These are phyloP conservation scores for Salticus scenicus DNA, from an alignment of 2,888 invertebrate genomes.

Conservation along the genomic window DNA sequence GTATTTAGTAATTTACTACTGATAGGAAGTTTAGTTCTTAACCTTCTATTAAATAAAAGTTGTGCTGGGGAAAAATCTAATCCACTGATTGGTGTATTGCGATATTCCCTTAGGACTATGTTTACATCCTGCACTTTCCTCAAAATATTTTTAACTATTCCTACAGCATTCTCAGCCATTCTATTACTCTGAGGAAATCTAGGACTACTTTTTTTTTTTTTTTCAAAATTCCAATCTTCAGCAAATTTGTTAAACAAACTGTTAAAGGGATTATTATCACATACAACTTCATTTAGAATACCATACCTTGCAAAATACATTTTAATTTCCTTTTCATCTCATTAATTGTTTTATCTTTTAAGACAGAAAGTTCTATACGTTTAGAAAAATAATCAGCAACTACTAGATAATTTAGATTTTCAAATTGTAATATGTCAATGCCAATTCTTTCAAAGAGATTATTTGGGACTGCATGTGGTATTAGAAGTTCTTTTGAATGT, in stretches of 20 bases:
- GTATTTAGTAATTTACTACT: too few relatives aligned
- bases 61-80: too few relatives aligned
- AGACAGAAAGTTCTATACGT: background rate
- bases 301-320: background rate
- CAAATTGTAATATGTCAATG: too few relatives aligned
- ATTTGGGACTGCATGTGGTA: too few relatives aligned
- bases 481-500: conserved; percentile 7
- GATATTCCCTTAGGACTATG: background rate
- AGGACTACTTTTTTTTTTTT: too few relatives aligned
- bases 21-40: too few relatives aligned
- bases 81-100: background rate
- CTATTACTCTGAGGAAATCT: conserved; percentile 19
- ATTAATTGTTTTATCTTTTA: background rate
- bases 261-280: too few relatives aligned
- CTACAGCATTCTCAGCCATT: conserved; percentile 9
- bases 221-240: background rate
- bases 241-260: conserved; percentile 14
- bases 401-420: too few relatives aligned
- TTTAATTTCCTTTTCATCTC: background rate
- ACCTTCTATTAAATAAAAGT: too few relatives aligned
- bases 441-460: conserved; percentile 7
- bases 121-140: too few relatives aligned
- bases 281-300: background rate
- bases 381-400: too few relatives aligned
- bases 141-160: too few relatives aligned